phyloP scores from a whole-genome alignment of 2,888 invertebrate genomes.

The Clitarchus hookeri region DNA sequence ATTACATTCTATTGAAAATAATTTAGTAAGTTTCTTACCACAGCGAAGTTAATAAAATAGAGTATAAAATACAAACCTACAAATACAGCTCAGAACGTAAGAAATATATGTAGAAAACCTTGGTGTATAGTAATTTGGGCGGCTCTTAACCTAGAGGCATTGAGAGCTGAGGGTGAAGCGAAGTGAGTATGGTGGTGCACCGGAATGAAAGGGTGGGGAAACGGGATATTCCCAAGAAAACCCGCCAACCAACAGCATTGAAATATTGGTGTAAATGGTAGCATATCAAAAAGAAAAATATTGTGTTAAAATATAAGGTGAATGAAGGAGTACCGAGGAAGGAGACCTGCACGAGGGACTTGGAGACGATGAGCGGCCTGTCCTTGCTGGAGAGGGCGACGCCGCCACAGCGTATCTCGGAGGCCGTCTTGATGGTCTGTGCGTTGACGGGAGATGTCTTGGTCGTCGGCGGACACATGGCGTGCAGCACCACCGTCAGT shows the following conservation, averaged over 20 bases:
- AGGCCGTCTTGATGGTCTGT: slow-evolving; percentile 70
- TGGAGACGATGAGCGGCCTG: slow-evolving; percentile 75
- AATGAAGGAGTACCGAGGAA: slow-evolving; percentile 64
- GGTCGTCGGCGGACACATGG: slow-evolving; percentile 79
- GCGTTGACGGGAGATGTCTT: slow-evolving; percentile 69
- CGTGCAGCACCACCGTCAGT: slow-evolving; percentile 85
- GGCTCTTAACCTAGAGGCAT: not conserved
- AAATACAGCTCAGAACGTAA: too few species aligned
- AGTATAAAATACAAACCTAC: too few species aligned
- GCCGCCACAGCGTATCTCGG: slow-evolving; percentile 78
- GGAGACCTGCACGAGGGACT: slow-evolving; percentile 80
- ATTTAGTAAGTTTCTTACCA: too few species aligned
- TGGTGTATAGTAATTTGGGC: not conserved
- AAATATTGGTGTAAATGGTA: too few species aligned
- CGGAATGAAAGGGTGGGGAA: too few species aligned
- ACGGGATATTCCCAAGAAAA: too few species aligned
- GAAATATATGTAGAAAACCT: too few species aligned
- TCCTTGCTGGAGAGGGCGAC: slow-evolving; percentile 79
- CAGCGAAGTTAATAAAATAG: too few species aligned
- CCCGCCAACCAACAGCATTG: too few species aligned
- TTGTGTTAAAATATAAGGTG: not conserved
- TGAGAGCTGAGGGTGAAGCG: too few species aligned
- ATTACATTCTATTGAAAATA: too few species aligned
- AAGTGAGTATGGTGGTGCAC: too few species aligned
- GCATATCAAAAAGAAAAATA: slow-evolving; percentile 18